Evolutionary conservation across 2,888 invertebrate species (phyloP), one percentile per base, ranked within the genome.

Genomic region (Hydropsyche betteni): DNA sequence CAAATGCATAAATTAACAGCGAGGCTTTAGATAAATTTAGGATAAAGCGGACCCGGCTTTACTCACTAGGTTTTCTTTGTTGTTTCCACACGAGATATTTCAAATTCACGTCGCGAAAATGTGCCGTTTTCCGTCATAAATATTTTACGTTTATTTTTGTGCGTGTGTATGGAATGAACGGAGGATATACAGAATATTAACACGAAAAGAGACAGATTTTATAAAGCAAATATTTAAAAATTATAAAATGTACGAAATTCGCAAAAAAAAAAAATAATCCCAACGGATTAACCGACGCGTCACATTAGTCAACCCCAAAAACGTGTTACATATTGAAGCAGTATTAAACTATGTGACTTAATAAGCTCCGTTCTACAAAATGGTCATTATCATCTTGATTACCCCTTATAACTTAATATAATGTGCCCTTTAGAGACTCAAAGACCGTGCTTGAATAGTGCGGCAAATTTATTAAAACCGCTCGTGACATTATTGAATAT

Each of bases 1-100:
- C 64, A 12, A 36, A 36, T 64, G 64, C 64, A 64, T 64, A 64
- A 64, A 64, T 64, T 64, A 64, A 34, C 64, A 64, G 12, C 34
- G 36, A 64, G 64, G 64, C 64, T 64, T 64, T 64, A 64, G 64
- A 64, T 64, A 64, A 64, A 64, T 64, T 64, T n/a, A 36, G 64
- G 64, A 64, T 64, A 36, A 8, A 4, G 36, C 16, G 55, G 6
- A 10, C 10, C 36, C 34, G 64, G 64, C 36, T 36, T 64, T 64
- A 64, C 36, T 33, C 64, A 34, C 36, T 10, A n/a, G n/a, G n/a
- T 12, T 34, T 34, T 34, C 64, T 64, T 64, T 64, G 64, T 64
- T 36, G 64, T 34, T 64, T 64, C 36, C 55, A 64, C 14, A 10
- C 14, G 64, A 64, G n/a, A 64, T 64, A 64, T 64, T 64, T 64